A percentile compares a stretch with the other conserved stretches of the same genome.
phyloP scores from a whole-genome alignment of 2,888 invertebrate species.

The Diaprepes abbreviatus region DNA sequence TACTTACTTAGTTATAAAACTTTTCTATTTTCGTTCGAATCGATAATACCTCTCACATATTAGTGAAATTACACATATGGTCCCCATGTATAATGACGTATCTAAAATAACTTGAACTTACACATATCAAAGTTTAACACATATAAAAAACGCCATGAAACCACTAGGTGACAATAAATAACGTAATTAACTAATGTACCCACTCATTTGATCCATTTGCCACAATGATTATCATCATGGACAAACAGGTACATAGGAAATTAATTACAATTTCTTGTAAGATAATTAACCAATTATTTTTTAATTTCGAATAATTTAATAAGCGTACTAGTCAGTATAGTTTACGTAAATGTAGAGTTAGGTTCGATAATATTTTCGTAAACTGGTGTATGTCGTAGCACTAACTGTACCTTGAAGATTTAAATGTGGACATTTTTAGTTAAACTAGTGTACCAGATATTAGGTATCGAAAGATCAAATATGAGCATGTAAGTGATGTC shows the following conservation, averaged over 20 bases:
- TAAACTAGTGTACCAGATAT: conserved; percentile 35
- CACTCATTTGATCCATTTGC: conserved; percentile 47
- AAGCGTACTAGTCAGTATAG: conserved; percentile 37
- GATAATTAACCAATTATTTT: conserved; percentile 47
- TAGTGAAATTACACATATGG: no score
- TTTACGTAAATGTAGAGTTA: conserved; percentile 33
- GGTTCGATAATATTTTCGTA: neutral
- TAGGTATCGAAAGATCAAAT: conserved; percentile 29
- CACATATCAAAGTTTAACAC: conserved; percentile 2
- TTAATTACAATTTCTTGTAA: conserved; percentile 54
- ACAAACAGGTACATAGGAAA: conserved; percentile 50
- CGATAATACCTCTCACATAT: no score
- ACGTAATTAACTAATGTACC: conserved; percentile 48
- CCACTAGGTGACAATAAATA: conserved; percentile 32
- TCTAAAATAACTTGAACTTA: neutral
- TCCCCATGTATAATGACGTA: no score
- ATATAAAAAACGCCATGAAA: conserved; percentile 27
- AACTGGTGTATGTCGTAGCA: neutral
- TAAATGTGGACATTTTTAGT: conserved; percentile 41
- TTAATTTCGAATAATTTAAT: conserved; percentile 36
- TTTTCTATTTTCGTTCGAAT: no score
- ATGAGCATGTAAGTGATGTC: conserved; percentile 28
- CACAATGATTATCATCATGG: conserved; percentile 46
- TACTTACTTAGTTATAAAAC: no score
- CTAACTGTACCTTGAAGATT: neutral